phyloP scores from a whole-genome alignment of 1,140 invertebrate genomes.

The Lysiphlebus fabarum region DNA sequence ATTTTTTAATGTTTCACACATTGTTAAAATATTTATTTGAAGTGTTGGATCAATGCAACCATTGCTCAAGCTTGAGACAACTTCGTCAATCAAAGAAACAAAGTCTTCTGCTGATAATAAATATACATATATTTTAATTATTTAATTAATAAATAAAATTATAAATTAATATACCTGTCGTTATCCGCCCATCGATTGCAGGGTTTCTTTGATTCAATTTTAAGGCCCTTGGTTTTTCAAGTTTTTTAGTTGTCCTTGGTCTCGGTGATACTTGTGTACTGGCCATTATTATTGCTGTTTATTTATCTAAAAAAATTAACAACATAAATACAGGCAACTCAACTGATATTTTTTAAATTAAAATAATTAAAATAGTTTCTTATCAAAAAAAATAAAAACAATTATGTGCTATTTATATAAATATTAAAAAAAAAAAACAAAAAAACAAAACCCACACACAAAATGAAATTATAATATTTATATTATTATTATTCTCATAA shows the following conservation, averaged over 20 bases:
- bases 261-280: constrained; percentile 44
- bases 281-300: constrained; percentile 40
- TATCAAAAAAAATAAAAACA: too few relatives aligned
- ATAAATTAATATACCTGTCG: constrained; percentile 51
- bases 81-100: constrained; percentile 68
- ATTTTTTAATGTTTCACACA: constrained; percentile 70
- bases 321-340: neutral
- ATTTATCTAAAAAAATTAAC: neutral
- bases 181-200: constrained; percentile 51
- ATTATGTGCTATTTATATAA: too few relatives aligned
- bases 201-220: constrained; percentile 55
- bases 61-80: constrained; percentile 64
- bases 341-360: too few relatives aligned
- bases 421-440: too few relatives aligned
- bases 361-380: too few relatives aligned
- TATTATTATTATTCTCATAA: too few relatives aligned
- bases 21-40: constrained; percentile 61
- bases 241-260: constrained; percentile 62
- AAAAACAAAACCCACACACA: too few relatives aligned
- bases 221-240: constrained; percentile 69
- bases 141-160: too few relatives aligned
- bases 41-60: constrained; percentile 61
- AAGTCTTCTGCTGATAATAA: constrained; percentile 68
- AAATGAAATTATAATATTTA: neutral
- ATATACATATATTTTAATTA: too few relatives aligned